phyloP scores from a whole-genome alignment of 2,797 vertebrate species.

The Rhabdophis nuchalis region DNA sequence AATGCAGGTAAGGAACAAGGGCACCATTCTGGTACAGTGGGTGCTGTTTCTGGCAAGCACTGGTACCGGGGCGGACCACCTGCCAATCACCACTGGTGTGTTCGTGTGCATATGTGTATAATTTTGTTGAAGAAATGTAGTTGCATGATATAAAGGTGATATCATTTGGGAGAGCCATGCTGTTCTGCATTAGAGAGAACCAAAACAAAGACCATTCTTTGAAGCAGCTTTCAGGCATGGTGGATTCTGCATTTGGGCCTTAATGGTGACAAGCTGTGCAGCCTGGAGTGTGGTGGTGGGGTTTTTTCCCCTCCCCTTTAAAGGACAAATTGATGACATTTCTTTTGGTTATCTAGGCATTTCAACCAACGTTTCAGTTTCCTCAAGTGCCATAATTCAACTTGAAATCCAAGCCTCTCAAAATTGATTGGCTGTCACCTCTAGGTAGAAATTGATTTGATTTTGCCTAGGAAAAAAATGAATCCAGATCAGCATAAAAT shows the following conservation, averaged over 20 bases:
- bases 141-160: no score
- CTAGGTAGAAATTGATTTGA: neutral
- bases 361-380: neutral
- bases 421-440: neutral
- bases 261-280: neutral
- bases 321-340: neutral
- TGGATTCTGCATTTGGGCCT: neutral
- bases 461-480: neutral
- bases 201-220: neutral
- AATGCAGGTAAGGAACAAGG: no score
- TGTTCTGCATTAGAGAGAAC: neutral
- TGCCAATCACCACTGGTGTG: no score
- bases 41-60: no score
- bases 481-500: slow-evolving; percentile 2
- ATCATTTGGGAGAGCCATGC: neutral
- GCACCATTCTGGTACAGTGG: no score
- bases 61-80: no score
- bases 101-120: no score
- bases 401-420: neutral
- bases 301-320: neutral
- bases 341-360: neutral
- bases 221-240: neutral
- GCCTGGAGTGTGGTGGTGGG: no score
- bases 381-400: neutral
- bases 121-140: no score